Conservation (phyloP, 2,113 vertebrate species). For the Xenopus borealis region DNA sequence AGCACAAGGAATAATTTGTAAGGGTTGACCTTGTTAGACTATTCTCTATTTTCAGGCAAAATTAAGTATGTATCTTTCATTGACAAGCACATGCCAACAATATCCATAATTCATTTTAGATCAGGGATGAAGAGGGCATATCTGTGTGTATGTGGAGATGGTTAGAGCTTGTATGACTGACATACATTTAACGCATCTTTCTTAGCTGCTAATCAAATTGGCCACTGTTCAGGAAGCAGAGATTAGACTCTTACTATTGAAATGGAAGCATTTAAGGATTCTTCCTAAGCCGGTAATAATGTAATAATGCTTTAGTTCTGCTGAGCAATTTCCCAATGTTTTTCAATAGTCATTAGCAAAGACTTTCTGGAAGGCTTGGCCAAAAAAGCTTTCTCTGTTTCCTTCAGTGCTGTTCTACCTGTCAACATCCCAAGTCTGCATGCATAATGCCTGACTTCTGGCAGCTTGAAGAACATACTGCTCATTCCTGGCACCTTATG, state of each 20-base stretch:
- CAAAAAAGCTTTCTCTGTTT: conserved; percentile 45
- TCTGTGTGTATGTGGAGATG: conserved; percentile 1
- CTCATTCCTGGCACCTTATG: conserved; percentile 24
- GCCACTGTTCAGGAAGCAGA: conserved; percentile 39
- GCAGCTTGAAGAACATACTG: conserved; percentile 14
- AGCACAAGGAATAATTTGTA: too few relatives aligned
- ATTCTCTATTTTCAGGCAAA: too few relatives aligned
- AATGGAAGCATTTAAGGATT: conserved; percentile 44
- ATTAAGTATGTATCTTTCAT: too few relatives aligned
- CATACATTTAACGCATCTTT: conserved; percentile 39
- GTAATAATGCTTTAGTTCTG: conserved; percentile 45
- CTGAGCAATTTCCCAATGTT: conserved; percentile 38
- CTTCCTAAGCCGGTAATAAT: conserved; percentile 45
- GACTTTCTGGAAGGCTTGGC: conserved; percentile 39
- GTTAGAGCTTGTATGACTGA: conserved; percentile 11
- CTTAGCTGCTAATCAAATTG: conserved; percentile 43
- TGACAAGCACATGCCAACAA: too few relatives aligned
- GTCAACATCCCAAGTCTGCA: conserved; percentile 35
- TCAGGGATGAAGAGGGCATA: not conserved
- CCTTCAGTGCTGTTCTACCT: conserved; percentile 38
- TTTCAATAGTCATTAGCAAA: conserved; percentile 45
- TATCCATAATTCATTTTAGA: too few relatives aligned
- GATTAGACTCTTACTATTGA: conserved; percentile 37
- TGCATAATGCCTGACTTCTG: conserved; percentile 31
- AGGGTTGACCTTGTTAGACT: too few relatives aligned